Percentiles rank a stretch among this genome's conserved stretches.
Evolutionary conservation across 92 coral and sea anemone species (phyloP).

Genomic region (Porites cylindrica): DNA sequence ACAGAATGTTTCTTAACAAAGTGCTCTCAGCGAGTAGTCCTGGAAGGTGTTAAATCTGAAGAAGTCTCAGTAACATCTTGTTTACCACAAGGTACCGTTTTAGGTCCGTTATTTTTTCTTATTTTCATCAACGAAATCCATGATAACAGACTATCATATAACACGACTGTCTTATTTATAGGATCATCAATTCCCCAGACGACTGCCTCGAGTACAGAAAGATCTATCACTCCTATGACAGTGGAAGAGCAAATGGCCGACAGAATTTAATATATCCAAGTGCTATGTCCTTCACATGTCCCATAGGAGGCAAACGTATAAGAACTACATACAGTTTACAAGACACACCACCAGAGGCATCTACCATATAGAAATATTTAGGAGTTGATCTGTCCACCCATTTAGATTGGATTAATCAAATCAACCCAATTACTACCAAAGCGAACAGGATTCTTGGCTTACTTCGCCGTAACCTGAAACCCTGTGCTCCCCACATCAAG

Average conservation of each 20-base stretch:
- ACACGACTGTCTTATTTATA: background rate
- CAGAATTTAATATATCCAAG: too few relatives aligned
- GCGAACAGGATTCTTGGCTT: too few relatives aligned
- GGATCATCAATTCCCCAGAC: background rate
- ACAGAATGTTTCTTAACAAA: background rate
- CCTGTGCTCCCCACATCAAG: too few relatives aligned
- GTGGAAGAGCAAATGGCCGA: background rate
- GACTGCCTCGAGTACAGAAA: background rate
- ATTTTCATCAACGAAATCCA: background rate
- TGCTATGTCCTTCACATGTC: too few relatives aligned
- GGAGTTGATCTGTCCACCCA: background rate
- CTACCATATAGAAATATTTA: background rate
- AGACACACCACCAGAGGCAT: too few relatives aligned
- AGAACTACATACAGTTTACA: background rate
- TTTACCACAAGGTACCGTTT: constrained; percentile 1
- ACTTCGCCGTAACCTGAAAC: too few relatives aligned
- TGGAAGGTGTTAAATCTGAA: background rate
- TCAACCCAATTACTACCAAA: too few relatives aligned
- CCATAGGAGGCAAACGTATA: background rate
- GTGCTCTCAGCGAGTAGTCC: background rate
- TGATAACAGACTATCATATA: background rate
- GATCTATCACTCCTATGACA: background rate
- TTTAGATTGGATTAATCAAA: too few relatives aligned
- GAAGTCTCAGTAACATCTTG: background rate
- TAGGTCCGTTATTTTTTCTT: background rate